A percentile compares a stretch with the other conserved stretches of the same genome.
Conservation (phyloP, 2,113 vertebrate genomes). For the Daphoenositta chrysoptera region DNA sequence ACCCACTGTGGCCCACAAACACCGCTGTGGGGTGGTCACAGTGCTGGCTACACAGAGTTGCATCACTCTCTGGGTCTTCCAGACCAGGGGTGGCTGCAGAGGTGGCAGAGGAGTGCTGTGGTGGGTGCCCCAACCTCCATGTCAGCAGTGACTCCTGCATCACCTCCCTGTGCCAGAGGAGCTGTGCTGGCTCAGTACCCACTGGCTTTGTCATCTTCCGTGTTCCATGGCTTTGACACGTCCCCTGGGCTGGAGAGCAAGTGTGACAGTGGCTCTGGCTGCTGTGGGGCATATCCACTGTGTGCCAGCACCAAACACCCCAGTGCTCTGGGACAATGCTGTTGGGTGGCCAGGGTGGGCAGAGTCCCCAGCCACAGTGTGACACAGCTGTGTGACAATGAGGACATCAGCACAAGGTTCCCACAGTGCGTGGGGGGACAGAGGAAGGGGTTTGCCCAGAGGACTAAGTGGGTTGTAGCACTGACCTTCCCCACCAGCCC, state of each 20-base stretch:
- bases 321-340: not conserved
- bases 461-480: not conserved
- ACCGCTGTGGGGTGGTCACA: no score
- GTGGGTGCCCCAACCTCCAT: rapidly evolving
- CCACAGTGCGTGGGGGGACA: rapidly evolving
- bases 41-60: rapidly evolving
- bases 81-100: rapidly evolving
- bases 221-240: rapidly evolving
- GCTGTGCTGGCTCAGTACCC: not conserved
- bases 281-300: not conserved
- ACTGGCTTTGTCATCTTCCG: not conserved
- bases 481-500: not conserved
- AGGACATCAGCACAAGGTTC: not conserved
- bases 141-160: not conserved
- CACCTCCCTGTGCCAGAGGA: not conserved
- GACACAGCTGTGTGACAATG: not conserved
- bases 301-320: not conserved
- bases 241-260: not conserved
- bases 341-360: not conserved
- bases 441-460: not conserved
- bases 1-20: not conserved
- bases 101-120: not conserved
- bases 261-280: not conserved
- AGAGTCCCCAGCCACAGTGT: not conserved
- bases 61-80: not conserved